Conservation (phyloP, 2,888 invertebrate species). For the Amphipoea lucens region DNA sequence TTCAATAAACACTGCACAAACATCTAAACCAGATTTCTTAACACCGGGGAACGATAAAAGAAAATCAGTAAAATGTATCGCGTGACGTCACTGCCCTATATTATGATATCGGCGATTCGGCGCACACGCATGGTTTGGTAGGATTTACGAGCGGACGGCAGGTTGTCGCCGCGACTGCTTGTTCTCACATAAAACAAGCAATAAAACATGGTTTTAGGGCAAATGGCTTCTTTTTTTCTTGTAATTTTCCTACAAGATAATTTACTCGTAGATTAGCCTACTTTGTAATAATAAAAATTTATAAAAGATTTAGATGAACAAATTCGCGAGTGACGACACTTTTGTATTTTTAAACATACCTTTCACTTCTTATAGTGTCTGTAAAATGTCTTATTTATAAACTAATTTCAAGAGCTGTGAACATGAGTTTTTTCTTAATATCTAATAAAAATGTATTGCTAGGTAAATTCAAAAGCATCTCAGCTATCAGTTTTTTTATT, state of each 20-base stretch:
- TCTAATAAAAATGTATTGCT: background rate
- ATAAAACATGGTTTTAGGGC: constrained; percentile 48
- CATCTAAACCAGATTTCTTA: constrained; percentile 35
- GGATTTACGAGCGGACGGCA: constrained; percentile 57
- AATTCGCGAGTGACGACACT: constrained; percentile 12
- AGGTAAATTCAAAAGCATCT: background rate
- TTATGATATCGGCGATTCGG: constrained; percentile 57
- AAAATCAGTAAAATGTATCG: constrained; percentile 32
- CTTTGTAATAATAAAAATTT: constrained; percentile 25
- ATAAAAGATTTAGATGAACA: background rate
- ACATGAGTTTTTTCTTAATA: background rate
- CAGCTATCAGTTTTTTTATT: constrained; percentile 2
- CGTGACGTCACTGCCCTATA: constrained; percentile 64
- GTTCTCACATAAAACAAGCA: constrained; percentile 49
- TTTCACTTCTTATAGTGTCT: background rate
- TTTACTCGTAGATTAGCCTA: constrained; percentile 24
- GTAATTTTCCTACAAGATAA: constrained; percentile 27
- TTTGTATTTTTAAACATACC: constrained; percentile 22
- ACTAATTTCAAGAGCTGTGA: constrained; percentile 16
- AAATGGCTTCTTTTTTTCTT: constrained; percentile 24
- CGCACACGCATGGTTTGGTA: constrained; percentile 59
- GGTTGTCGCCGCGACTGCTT: constrained; percentile 47
- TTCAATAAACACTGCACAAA: constrained; percentile 9
- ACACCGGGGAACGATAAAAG: constrained; percentile 49
- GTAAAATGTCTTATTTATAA: background rate